phyloP scores from a whole-genome alignment of 2,888 invertebrate genomes.

The Lordiphosa fenestrarum region DNA sequence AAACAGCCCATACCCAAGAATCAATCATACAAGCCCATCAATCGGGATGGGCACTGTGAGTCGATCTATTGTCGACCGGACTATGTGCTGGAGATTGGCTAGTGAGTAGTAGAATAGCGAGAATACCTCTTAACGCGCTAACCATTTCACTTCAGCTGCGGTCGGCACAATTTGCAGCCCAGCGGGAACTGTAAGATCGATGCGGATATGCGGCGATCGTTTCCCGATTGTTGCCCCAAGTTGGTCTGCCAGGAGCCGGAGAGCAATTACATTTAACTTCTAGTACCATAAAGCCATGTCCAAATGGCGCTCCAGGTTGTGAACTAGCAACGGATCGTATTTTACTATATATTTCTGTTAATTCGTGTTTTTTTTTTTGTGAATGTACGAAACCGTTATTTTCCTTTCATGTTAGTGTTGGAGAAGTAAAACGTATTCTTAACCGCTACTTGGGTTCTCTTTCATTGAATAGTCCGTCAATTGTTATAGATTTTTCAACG shows the following conservation, averaged over 20 bases:
- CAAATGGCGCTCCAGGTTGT: constrained; percentile 4
- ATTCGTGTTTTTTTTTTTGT: neutral
- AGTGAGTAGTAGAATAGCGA: constrained; percentile 45
- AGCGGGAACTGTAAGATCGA: constrained; percentile 64
- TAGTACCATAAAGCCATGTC: neutral
- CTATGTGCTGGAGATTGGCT: constrained; percentile 66
- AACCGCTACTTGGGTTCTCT: too few species aligned
- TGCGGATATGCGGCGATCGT: constrained; percentile 70
- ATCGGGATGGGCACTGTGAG: constrained; percentile 69
- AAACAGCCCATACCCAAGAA: constrained; percentile 72
- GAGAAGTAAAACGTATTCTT: too few species aligned
- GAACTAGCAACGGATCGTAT: constrained; percentile 11
- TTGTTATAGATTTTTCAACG: too few species aligned
- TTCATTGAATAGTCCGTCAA: too few species aligned
- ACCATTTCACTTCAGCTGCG: constrained; percentile 49
- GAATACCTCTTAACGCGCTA: neutral
- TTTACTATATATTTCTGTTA: constrained; percentile 17
- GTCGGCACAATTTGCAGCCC: constrained; percentile 71
- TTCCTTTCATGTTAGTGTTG: too few species aligned
- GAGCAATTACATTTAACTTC: constrained; percentile 62
- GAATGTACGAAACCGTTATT: too few species aligned
- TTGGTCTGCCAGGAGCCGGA: constrained; percentile 65
- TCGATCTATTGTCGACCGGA: constrained; percentile 71
- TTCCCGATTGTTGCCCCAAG: constrained; percentile 71
- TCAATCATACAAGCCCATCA: constrained; percentile 74